Evolutionary conservation across 2,113 vertebrate genomes (phyloP), one percentile per base, ranked within the genome.

Genomic region (Sisor rabdophorus): DNA sequence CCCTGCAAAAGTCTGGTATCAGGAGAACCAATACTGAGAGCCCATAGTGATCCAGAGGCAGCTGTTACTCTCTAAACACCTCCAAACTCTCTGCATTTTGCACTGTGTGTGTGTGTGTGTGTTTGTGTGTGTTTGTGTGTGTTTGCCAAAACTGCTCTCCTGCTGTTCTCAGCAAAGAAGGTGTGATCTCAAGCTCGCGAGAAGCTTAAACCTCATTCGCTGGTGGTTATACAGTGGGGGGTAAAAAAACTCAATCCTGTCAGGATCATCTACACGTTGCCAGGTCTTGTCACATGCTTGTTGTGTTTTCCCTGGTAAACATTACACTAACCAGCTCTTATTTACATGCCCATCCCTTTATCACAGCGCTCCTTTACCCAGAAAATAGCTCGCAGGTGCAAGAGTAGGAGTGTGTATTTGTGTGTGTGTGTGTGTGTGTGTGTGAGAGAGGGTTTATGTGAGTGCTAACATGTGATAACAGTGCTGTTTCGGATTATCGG

Each of bases 1-100:
- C 19, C 48, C 60, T 63, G 44, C 64, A 56, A 60, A 22, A 17
- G 53, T 15, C 67, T 76, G 54, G 48, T 65, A 72, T 80, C 67
- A 74, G 79, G 78, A 81, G 82, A 76, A 61, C 73, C 59, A 80
- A 81, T 77, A 58, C 53, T 65, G 60, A 70, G 55, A 50, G 73
- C 73, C 63, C 76, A 50, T 30, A 76, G 79, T 68, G 60, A 65
- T 50, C 71, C 69, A 36, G 52, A 16, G 63, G 72, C 82, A 81
- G 82, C 76, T 81, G 79, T 77, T 81, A 52, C 70, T 77, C 69
- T 50, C 40, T 26, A 48, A 76, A 73, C 79, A 78, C 79, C 70
- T 50, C 30, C 4, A 22, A 65, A 30, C 47, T 54, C 59, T 17
- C 19, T 56, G 71, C 47, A 20, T 69, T 30, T 52, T 12, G 6